Base-by-base conservation (phyloP, 2,888 invertebrate genomes). In the Microplitis manilae region DNA sequence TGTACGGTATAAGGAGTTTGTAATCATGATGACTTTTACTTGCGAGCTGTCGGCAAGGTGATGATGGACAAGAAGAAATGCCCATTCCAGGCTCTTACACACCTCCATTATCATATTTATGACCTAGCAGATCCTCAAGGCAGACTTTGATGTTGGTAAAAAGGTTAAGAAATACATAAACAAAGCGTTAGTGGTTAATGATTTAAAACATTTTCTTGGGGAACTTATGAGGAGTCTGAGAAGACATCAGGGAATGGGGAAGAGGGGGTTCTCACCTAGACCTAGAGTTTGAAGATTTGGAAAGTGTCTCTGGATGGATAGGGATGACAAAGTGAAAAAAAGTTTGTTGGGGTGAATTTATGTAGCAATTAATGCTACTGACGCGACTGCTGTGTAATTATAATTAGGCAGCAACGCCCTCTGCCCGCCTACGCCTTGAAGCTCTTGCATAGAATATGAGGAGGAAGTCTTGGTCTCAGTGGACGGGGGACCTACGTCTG, bases 341-440 rank as follows among this genome's bases (percentile, higher is more conserved):
- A 62, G 2, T 13, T 38, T 87, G 85, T 88, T 87, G 86, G 86
- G 86, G 85, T 86, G 86, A 86, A 86, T 88, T 87, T 87, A 88
- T 88, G 87, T 87, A 84, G 86, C 86, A 86, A 88, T 89, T 89
- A 89, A 86, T 88, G 85, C 89, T 88, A 86, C 86, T 89, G 89
- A 89, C 89, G 86, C 87, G 85, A 84, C 86, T 84, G 84, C 87
- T 83, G 86, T 89, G 87, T 88, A 89, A 89, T 89, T 89, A 89
- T 89, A 89, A 89, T 89, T 89, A 89, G 88, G 85, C 85, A 85
- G 88, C 83, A 86, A 87, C 89, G 88, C 89, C 89, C 86, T 85
- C 85, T 84, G 86, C 86, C 86, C 88, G 88, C 88, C 89, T 85
- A 85, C 84, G 86, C 84, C 82, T 83, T 78, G 69, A 79, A 74